Percentiles rank a stretch among this genome's conserved stretches.
These are phyloP conservation scores for Dolomedes plantarius DNA, from an alignment of 2,888 invertebrate species.

Conservation along the genomic window DNA sequence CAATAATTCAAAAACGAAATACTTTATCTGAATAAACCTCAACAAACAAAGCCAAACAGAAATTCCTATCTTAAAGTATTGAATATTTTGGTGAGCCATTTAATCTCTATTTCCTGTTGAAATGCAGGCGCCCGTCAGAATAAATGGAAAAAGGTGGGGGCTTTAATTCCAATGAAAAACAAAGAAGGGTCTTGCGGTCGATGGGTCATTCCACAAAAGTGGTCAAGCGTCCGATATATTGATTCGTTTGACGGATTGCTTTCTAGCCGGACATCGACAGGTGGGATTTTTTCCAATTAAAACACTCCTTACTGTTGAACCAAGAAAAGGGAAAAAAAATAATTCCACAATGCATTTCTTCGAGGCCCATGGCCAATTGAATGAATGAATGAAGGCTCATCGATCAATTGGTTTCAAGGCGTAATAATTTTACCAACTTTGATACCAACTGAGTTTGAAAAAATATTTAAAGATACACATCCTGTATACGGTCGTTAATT, in stretches of 20 bases:
- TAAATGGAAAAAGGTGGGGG: neutral
- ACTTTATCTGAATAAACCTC: no score
- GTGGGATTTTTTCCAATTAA: constrained; percentile 31
- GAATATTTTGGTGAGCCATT: no score
- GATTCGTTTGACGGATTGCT: constrained; percentile 56
- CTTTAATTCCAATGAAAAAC: constrained; percentile 38
- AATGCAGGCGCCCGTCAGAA: neutral
- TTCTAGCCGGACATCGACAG: constrained; percentile 28
- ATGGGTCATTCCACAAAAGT: constrained; percentile 48
- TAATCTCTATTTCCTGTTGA: neutral
- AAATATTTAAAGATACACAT: no score
- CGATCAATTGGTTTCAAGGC: neutral
- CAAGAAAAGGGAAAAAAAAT: neutral
- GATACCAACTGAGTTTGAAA: no score
- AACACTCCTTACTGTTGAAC: neutral
- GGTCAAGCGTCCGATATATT: constrained; percentile 52
- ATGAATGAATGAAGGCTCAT: neutral
- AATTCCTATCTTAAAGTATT: no score
- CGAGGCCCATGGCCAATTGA: neutral
- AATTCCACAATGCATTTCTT: constrained; percentile 1
- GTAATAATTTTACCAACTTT: neutral
- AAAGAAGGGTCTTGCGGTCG: constrained; percentile 27
- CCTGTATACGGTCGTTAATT: no score
- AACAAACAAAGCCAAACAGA: no score
- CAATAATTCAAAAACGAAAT: no score